phyloP scores from a whole-genome alignment of 2,797 vertebrate genomes.

The Ficedula albicollis region DNA sequence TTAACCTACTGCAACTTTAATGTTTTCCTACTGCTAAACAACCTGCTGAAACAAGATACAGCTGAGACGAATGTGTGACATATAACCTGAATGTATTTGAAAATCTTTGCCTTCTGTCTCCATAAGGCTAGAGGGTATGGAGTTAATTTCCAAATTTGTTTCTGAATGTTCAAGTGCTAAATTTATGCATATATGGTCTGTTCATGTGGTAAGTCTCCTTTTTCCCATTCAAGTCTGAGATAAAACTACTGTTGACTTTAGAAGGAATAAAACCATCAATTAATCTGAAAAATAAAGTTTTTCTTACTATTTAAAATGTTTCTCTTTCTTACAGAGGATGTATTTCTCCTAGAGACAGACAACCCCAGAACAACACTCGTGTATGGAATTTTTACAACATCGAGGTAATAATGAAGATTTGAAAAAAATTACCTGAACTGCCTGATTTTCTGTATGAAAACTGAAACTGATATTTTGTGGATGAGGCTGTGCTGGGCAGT shows the following conservation, averaged over 20 bases:
- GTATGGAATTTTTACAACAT: conserved; percentile 96
- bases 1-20: neutral
- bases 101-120: neutral
- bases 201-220: neutral
- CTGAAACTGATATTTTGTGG: neutral
- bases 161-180: neutral
- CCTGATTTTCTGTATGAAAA: neutral
- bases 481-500: neutral
- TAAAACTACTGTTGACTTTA: neutral
- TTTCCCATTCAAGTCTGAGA: neutral
- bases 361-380: conserved; percentile 90
- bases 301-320: neutral
- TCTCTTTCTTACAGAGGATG: conserved; percentile 82
- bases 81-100: neutral
- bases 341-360: conserved; percentile 94
- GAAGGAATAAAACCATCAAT: neutral
- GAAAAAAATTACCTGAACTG: neutral
- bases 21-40: neutral
- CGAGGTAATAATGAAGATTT: conserved; percentile 81
- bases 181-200: neutral
- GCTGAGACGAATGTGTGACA: neutral
- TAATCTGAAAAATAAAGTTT: neutral
- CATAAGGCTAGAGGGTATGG: neutral
- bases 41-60: neutral
- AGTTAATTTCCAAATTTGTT: neutral